Evolutionary conservation across 2,113 vertebrate genomes (phyloP), one percentile per base, ranked within the genome.

Genomic region (Peromyscus maniculatus): DNA sequence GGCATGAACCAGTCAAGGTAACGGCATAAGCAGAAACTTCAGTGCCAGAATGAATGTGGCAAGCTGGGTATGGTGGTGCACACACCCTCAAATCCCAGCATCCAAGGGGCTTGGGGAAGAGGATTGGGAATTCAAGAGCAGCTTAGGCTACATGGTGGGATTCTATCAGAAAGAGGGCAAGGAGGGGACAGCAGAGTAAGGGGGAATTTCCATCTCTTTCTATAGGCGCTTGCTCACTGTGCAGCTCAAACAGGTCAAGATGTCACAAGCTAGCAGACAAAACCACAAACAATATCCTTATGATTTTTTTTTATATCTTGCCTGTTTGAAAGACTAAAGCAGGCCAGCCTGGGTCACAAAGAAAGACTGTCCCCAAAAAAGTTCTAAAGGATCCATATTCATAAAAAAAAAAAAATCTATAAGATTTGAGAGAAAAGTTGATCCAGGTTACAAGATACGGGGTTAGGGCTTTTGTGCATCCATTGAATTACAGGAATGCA

Each of bases 11-110:
- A 69, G 24, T 89, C 71, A 16, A 71, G 31, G 52, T 52, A 52
- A 72, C 24, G 36, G 17, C 52, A 57, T 59, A 67, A 84, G 89
- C 86, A 89, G 89, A 96, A 74, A 88, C 52, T 52, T 71, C 22
- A 31, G 64, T 9, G 11, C 11, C 12, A 49, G 43, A 71, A 49
- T 13, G 26, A 91, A 26, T 52, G 21, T 77, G 86, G 57, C 39
- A 87, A 39, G 36, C 36, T 39, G 52, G 36, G 80, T 33, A 62
- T 7, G n/a, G 80, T 8, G 12, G 17, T 39, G 12, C 24, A 26
- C n/a, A 26, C 52, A 52, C 52, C 31, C 46, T 7, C 22, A 7
- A 39, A 84, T 15, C 36, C 80, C 80, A 62, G 80, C 2, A 22
- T n/a, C 33, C 55, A 78, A 24, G 19, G 79, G 79, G 33, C 33